Percentiles rank a stretch among this genome's conserved stretches.
phyloP scores from a whole-genome alignment of 2,888 invertebrate genomes.

The Atherix ibis region DNA sequence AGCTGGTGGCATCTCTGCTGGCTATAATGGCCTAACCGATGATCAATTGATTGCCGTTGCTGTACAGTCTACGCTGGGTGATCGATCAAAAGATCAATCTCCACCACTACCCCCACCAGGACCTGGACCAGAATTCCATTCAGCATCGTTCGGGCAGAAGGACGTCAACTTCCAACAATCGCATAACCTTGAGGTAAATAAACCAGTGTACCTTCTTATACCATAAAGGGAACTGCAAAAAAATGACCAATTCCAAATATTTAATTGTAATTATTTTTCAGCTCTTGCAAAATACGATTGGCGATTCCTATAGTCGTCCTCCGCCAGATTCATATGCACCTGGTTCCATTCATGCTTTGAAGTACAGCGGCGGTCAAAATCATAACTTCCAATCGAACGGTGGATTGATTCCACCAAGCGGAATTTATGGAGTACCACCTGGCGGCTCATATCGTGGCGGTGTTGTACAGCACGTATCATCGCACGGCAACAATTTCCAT shows the following conservation, averaged over 20 bases:
- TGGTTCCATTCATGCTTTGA: slow-evolving; percentile 19
- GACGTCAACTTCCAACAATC: slow-evolving; percentile 9
- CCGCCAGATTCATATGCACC: slow-evolving; percentile 35
- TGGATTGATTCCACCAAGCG: slow-evolving; percentile 38
- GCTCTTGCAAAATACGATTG: slow-evolving; percentile 25
- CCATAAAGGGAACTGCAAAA: no score
- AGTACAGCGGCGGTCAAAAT: slow-evolving; percentile 15
- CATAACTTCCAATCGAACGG: not conserved
- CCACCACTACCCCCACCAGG: slow-evolving; percentile 16
- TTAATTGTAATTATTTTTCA: slow-evolving; percentile 22
- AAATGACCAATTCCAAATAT: not conserved
- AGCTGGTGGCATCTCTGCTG: slow-evolving; percentile 12
- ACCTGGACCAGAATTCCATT: slow-evolving; percentile 15
- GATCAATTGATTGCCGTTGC: slow-evolving; percentile 29
- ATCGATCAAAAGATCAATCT: slow-evolving; percentile 8
- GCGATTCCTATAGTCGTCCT: slow-evolving; percentile 30
- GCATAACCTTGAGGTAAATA: slow-evolving; percentile 15
- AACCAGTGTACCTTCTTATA: not conserved
- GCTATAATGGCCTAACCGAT: slow-evolving; percentile 22
- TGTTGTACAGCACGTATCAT: slow-evolving; percentile 8
- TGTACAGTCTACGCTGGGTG: slow-evolving; percentile 19
- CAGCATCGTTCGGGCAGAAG: slow-evolving; percentile 7
- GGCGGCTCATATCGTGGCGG: slow-evolving; percentile 9
- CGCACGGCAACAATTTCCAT: slow-evolving; percentile 9
- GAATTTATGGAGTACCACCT: slow-evolving; percentile 31